Evolutionary conservation across 2,888 invertebrate genomes (phyloP).

Genomic region (Cyclophora albipunctata): DNA sequence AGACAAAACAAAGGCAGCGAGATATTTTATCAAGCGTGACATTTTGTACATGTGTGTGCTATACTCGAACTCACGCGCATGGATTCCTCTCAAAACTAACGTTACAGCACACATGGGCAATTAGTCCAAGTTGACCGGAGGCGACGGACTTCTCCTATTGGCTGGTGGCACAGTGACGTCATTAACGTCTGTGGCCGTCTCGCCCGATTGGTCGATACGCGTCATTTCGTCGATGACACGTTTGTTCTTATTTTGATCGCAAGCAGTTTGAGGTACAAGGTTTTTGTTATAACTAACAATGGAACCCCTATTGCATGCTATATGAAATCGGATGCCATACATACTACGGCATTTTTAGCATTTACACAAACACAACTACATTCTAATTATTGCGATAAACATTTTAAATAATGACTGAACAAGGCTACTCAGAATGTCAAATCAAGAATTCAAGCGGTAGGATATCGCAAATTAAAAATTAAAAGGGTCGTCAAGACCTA

Average conservation of each 20-base stretch:
- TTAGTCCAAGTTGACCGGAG: slow-evolving; percentile 74
- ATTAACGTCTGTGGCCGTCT: slow-evolving; percentile 70
- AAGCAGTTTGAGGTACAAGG: slow-evolving; percentile 61
- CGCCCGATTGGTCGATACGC: slow-evolving; percentile 74
- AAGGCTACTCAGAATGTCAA: slow-evolving; percentile 11
- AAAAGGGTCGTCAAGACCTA: slow-evolving; percentile 44
- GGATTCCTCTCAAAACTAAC: slow-evolving; percentile 62
- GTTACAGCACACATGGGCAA: slow-evolving; percentile 74
- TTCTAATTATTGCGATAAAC: slow-evolving; percentile 22
- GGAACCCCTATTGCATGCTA: slow-evolving; percentile 43
- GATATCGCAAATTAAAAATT: slow-evolving; percentile 41
- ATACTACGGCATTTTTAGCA: slow-evolving; percentile 13
- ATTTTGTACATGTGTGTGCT: slow-evolving; percentile 19
- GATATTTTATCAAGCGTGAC: slow-evolving; percentile 1
- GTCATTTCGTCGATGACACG: slow-evolving; percentile 74
- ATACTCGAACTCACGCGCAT: slow-evolving; percentile 55
- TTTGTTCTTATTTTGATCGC: slow-evolving; percentile 72
- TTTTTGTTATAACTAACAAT: slow-evolving; percentile 60
- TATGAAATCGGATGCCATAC: slow-evolving; percentile 46
- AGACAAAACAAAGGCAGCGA: no score
- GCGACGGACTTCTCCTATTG: slow-evolving; percentile 64
- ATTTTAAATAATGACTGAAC: slow-evolving; percentile 17
- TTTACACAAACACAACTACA: slow-evolving; percentile 7
- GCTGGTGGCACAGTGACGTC: slow-evolving; percentile 64
- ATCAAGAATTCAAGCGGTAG: slow-evolving; percentile 9